Conservation (phyloP, 2,888 invertebrate species). For the Cremastinae sp. region DNA sequence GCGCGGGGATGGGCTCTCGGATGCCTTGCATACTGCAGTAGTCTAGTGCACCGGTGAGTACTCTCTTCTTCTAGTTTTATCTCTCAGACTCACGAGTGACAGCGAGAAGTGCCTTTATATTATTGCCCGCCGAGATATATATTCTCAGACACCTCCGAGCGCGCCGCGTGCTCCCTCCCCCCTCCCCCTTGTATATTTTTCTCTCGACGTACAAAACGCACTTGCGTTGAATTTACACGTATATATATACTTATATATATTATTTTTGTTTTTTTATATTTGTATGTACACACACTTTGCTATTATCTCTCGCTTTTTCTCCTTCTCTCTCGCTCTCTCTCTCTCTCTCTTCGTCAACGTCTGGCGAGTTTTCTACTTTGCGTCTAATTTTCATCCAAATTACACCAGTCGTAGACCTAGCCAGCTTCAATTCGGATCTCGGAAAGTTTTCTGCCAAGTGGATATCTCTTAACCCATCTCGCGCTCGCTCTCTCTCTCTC, state of each 20-base stretch:
- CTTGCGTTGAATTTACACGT: conserved; percentile 22
- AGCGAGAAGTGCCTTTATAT: conserved; percentile 53
- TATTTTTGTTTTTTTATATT: too few species aligned
- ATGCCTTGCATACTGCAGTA: conserved; percentile 38
- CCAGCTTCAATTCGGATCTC: conserved; percentile 14
- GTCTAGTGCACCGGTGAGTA: conserved; percentile 22
- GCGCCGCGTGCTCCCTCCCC: conserved; percentile 12
- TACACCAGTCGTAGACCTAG: conserved; percentile 5
- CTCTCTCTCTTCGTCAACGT: conserved; percentile 15
- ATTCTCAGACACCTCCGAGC: conserved; percentile 46
- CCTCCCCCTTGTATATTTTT: too few species aligned
- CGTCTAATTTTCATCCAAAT: conserved; percentile 46
- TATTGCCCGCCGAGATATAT: conserved; percentile 47
- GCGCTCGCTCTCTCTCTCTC: neutral
- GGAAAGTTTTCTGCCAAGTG: conserved; percentile 29
- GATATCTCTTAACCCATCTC: neutral
- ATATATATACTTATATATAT: too few species aligned
- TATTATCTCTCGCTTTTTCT: conserved; percentile 4
- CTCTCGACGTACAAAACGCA: neutral
- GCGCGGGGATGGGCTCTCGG: conserved; percentile 37
- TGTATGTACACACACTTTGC: conserved; percentile 25
- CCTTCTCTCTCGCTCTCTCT: neutral
- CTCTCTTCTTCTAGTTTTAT: conserved; percentile 56
- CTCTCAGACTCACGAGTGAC: conserved; percentile 50
- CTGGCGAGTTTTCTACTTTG: conserved; percentile 29